phyloP scores from a whole-genome alignment of 2,888 invertebrate species.

The Folsomia candida region DNA sequence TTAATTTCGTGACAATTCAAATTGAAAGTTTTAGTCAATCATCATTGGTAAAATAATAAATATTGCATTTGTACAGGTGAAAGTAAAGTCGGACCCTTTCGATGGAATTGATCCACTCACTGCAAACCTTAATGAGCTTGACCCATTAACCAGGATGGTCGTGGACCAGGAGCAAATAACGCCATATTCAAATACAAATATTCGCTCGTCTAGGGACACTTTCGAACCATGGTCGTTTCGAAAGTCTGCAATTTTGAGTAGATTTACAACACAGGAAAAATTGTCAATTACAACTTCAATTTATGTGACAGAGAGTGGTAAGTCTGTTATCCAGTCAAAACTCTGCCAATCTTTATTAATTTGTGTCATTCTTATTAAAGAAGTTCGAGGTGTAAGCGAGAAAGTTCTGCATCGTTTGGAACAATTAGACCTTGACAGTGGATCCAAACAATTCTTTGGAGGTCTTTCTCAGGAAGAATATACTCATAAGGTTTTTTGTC shows the following conservation, averaged over 20 bases:
- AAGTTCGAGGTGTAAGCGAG: constrained; percentile 63
- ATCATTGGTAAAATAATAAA: too few species aligned
- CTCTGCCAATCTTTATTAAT: constrained; percentile 46
- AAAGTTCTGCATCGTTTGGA: constrained; percentile 87
- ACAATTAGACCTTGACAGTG: constrained; percentile 92
- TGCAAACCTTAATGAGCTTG: constrained; percentile 57
- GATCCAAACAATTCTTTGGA: constrained; percentile 77
- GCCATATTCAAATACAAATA: constrained; percentile 23
- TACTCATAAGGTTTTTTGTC: constrained; percentile 54
- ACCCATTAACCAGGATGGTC: constrained; percentile 59
- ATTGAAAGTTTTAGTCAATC: too few species aligned
- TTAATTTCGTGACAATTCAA: too few species aligned
- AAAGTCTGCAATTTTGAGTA: constrained; percentile 74
- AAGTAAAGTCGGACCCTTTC: constrained; percentile 58
- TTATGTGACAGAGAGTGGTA: constrained; percentile 50
- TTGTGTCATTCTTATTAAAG: constrained; percentile 20
- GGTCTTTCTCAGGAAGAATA: constrained; percentile 92
- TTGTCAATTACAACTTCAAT: constrained; percentile 80
- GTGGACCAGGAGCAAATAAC: constrained; percentile 45
- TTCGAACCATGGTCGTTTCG: constrained; percentile 76
- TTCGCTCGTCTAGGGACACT: constrained; percentile 54
- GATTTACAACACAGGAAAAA: constrained; percentile 91
- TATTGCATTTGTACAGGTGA: too few species aligned
- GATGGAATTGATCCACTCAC: constrained; percentile 74
- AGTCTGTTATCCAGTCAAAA: constrained; percentile 19